Percentiles rank a stretch among this genome's conserved stretches.
These are phyloP conservation scores for Aspiorhynchus laticeps DNA, from an alignment of 2,113 vertebrate genomes.

Conservation along the genomic window DNA sequence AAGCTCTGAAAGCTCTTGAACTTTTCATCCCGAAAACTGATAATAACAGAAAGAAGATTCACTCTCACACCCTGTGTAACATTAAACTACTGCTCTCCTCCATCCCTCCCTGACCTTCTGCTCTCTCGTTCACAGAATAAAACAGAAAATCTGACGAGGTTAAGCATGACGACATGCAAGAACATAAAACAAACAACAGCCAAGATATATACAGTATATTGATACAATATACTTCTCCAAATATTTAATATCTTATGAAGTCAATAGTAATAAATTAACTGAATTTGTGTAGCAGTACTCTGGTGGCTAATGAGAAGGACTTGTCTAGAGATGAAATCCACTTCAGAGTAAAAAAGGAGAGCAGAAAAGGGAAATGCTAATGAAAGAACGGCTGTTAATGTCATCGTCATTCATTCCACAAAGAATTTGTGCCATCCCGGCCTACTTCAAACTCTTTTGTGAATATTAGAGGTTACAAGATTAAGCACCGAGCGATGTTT, in stretches of 20 bases:
- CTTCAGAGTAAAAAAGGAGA: background rate
- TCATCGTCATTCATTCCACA: background rate
- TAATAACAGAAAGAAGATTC: background rate
- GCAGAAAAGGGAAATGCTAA: background rate
- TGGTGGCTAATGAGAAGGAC: background rate
- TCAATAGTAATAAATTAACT: background rate
- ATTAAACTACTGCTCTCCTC: slow-evolving; percentile 3
- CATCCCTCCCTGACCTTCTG: background rate
- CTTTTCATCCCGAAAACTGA: background rate
- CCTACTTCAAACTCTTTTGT: background rate
- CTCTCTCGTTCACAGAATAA: background rate
- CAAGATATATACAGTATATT: background rate
- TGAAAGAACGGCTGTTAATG: background rate
- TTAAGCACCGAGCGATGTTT: background rate
- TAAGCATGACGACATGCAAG: background rate
- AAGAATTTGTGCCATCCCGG: background rate
- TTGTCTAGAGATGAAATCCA: background rate
- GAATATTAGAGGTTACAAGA: background rate
- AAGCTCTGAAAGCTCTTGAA: background rate
- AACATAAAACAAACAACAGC: background rate
- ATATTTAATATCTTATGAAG: background rate
- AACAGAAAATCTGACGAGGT: background rate
- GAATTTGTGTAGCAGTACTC: background rate
- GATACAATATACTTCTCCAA: background rate
- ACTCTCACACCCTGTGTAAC: background rate